These are phyloP conservation scores for Sciurus vulgaris DNA, from an alignment of 2,797 vertebrate species.

Conservation along the genomic window DNA sequence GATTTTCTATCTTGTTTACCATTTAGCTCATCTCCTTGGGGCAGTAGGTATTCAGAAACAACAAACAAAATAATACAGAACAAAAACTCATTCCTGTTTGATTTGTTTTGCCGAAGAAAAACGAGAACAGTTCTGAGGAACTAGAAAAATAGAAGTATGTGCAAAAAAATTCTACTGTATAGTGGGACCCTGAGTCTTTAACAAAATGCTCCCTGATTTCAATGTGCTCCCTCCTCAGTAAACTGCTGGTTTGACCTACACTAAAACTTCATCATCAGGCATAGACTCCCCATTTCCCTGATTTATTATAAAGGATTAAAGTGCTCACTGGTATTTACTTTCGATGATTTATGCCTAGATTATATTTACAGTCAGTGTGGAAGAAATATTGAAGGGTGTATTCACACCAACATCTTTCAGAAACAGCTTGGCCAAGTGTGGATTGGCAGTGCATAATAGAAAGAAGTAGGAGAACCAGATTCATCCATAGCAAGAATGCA, in stretches of 20 bases:
- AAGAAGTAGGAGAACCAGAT: neutral
- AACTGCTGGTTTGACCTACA: slow-evolving; percentile 69
- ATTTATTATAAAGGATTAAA: slow-evolving; percentile 81
- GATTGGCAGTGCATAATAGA: slow-evolving; percentile 25
- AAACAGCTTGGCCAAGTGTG: slow-evolving; percentile 19
- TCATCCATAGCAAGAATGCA: neutral
- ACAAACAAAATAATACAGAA: neutral
- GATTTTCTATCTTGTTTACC: slow-evolving; percentile 17
- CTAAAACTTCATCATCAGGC: slow-evolving; percentile 70
- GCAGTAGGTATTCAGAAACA: neutral
- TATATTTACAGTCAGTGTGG: slow-evolving; percentile 74
- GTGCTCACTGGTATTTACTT: slow-evolving; percentile 79
- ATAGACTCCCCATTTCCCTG: slow-evolving; percentile 68
- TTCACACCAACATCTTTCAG: slow-evolving; percentile 76
- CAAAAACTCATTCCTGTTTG: neutral
- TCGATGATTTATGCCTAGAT: slow-evolving; percentile 79
- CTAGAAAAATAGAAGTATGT: neutral
- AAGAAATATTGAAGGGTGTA: slow-evolving; percentile 76
- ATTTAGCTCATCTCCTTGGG: neutral
- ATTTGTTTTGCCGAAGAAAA: slow-evolving; percentile 18
- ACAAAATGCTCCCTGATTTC: slow-evolving; percentile 36
- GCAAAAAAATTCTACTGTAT: neutral
- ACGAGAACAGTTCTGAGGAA: neutral
- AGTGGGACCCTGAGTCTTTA: neutral
- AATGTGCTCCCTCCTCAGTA: slow-evolving; percentile 19